A percentile compares a stretch with the other conserved stretches of the same genome.
These are phyloP conservation scores for Thamnophis elegans DNA, from an alignment of 2,797 vertebrate genomes.

Conservation along the genomic window DNA sequence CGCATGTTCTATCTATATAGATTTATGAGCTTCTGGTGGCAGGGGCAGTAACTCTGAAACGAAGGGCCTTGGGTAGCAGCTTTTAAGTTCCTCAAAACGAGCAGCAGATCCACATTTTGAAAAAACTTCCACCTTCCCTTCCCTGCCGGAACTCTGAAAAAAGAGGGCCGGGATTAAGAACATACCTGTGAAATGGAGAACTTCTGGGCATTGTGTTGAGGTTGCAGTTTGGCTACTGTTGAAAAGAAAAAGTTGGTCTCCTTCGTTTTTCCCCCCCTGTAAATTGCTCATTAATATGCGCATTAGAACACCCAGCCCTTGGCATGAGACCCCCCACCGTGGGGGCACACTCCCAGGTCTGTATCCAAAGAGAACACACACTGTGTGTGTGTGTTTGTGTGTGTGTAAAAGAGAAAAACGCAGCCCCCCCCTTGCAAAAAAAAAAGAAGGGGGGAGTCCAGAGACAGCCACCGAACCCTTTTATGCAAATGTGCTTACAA, in stretches of 20 bases:
- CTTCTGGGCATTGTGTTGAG: neutral
- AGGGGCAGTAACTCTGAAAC: neutral
- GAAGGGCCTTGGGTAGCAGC: neutral
- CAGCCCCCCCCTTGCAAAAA: neutral
- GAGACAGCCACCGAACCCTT: neutral
- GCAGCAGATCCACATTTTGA: neutral
- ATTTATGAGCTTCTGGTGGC: neutral
- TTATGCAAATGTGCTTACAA: conserved; percentile 29
- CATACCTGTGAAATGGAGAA: neutral
- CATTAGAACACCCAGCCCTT: neutral
- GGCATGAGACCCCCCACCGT: neutral
- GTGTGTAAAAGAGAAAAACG: neutral
- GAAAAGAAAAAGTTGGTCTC: neutral
- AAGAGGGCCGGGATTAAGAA: neutral
- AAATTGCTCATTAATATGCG: neutral
- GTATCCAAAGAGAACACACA: neutral
- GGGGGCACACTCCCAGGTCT: neutral
- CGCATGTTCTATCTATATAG: neutral
- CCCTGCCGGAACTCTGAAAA: neutral
- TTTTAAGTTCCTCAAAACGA: neutral
- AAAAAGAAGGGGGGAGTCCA: neutral
- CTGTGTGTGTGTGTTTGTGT: neutral
- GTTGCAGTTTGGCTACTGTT: neutral
- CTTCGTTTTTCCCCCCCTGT: neutral
- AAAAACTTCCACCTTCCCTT: neutral